A percentile compares a stretch with the other conserved stretches of the same genome.
phyloP scores from a whole-genome alignment of 1,140 invertebrate genomes.

The Babylonia areolata region DNA sequence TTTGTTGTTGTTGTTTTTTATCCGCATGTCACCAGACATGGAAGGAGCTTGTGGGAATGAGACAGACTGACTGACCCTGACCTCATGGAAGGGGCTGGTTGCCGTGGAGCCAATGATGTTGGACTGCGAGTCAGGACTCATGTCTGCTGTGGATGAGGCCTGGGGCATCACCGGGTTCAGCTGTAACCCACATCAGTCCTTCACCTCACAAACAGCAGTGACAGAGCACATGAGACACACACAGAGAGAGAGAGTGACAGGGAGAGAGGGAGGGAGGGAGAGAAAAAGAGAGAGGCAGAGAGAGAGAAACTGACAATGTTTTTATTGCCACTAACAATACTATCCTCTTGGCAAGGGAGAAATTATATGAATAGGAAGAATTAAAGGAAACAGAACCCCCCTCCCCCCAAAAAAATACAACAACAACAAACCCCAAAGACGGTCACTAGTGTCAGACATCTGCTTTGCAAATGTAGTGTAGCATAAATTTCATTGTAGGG shows the following conservation, averaged over 20 bases:
- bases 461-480: too few relatives aligned
- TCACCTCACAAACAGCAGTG: neutral
- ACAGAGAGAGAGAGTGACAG: neutral
- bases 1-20: too few relatives aligned
- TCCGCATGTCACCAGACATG: too few relatives aligned
- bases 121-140: conserved; percentile 70
- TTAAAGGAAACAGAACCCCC: too few relatives aligned
- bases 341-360: too few relatives aligned
- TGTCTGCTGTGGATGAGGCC: conserved; percentile 60
- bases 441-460: too few relatives aligned
- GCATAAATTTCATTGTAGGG: too few relatives aligned
- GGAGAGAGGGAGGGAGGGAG: neutral
- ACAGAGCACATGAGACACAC: neutral
- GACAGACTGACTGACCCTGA: neutral
- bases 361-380: too few relatives aligned
- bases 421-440: too few relatives aligned
- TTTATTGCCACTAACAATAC: too few relatives aligned
- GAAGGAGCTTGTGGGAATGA: neutral
- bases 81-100: conserved; percentile 63
- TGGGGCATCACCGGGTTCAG: conserved; percentile 68
- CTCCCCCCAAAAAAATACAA: too few relatives aligned
- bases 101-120: conserved; percentile 63
- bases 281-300: neutral
- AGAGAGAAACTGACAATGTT: too few relatives aligned
- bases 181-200: conserved; percentile 48